These are phyloP conservation scores for Uropetala carovei DNA, from an alignment of 2,888 invertebrate genomes.

Conservation along the genomic window DNA sequence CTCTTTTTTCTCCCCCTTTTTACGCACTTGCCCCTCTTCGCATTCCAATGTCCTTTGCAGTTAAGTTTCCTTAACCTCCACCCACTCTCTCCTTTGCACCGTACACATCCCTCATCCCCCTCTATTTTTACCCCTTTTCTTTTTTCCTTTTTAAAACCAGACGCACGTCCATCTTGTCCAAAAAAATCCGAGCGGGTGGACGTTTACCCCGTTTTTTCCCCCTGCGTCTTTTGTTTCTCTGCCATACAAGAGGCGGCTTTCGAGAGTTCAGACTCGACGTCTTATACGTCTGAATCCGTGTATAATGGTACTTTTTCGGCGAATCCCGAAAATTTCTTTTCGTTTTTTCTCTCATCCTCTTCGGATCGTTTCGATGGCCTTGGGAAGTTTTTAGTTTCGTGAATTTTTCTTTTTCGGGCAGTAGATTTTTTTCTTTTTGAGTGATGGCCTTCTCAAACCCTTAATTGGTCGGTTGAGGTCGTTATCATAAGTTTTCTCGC, in stretches of 20 bases:
- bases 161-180: not conserved
- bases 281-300: not conserved
- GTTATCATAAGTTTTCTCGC: not conserved
- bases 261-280: not conserved
- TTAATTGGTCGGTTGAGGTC: conserved; percentile 12
- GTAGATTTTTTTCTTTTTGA: not conserved
- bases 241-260: not conserved
- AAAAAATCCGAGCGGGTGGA: conserved; percentile 7
- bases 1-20: not conserved
- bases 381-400: not conserved
- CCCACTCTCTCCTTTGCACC: not conserved
- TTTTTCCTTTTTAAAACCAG: not conserved
- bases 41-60: not conserved
- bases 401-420: not conserved
- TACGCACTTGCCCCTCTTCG: not conserved
- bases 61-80: not conserved
- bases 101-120: too few relatives aligned
- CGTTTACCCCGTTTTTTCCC: not conserved
- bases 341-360: not conserved
- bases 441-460: not conserved
- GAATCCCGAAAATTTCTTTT: not conserved
- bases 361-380: not conserved
- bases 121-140: not conserved
- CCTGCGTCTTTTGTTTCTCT: not conserved
- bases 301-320: conserved; percentile 1